These are phyloP conservation scores for Melanotaenia boesemani DNA, from an alignment of 2,797 vertebrate genomes.

Conservation along the genomic window DNA sequence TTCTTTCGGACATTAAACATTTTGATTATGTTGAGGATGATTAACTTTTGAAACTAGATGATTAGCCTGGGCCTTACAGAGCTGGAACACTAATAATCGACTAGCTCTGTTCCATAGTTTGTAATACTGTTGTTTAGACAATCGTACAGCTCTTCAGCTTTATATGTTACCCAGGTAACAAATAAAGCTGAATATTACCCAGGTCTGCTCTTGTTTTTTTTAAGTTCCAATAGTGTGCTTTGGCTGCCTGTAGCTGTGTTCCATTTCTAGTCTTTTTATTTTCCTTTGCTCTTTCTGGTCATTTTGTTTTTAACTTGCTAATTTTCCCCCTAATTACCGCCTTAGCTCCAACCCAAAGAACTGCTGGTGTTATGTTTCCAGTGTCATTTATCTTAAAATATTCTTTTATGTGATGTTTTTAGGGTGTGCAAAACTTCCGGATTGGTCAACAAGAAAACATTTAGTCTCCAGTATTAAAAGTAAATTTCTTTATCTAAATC, in stretches of 20 bases:
- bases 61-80: neutral
- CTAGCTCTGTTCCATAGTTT: neutral
- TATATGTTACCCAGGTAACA: neutral
- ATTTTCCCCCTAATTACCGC: neutral
- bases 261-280: neutral
- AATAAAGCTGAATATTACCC: neutral
- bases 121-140: neutral
- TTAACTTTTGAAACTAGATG: neutral
- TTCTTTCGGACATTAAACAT: no score
- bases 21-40: neutral
- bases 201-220: neutral
- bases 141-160: neutral
- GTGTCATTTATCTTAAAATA: slow-evolving; percentile 12
- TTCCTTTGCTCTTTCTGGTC: neutral
- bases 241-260: neutral
- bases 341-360: neutral
- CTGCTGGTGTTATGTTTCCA: neutral
- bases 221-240: neutral
- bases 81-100: neutral
- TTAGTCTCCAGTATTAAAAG: slow-evolving; percentile 12
- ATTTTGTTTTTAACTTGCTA: neutral
- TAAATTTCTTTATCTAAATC: neutral
- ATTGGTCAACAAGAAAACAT: neutral
- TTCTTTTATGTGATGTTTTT: neutral
- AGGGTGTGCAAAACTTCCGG: neutral